These are phyloP conservation scores for Malurus melanocephalus DNA, from an alignment of 2,113 vertebrate genomes.

Conservation along the genomic window DNA sequence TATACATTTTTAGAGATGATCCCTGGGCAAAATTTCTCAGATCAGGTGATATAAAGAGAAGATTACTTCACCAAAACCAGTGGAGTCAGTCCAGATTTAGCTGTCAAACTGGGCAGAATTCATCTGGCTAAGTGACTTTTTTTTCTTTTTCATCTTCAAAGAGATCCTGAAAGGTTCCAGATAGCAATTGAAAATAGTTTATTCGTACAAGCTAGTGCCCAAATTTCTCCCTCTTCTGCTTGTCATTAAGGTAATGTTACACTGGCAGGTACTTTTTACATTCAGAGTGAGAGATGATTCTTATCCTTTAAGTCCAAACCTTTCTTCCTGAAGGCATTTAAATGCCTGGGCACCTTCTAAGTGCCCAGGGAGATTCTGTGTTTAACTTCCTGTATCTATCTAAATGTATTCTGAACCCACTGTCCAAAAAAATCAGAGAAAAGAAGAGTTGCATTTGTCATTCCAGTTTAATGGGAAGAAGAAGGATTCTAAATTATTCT, in stretches of 20 bases:
- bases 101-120: background rate
- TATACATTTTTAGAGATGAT: background rate
- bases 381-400: background rate
- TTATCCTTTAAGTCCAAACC: background rate
- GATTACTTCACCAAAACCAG: conserved; percentile 19
- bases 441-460: background rate
- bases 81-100: conserved; percentile 9
- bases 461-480: background rate
- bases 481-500: background rate
- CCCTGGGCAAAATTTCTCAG: background rate
- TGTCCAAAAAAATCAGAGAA: background rate
- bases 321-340: background rate
- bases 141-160: conserved; percentile 17
- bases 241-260: background rate
- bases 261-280: background rate
- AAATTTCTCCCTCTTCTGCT: background rate
- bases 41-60: background rate
- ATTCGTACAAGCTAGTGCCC: background rate
- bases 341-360: background rate
- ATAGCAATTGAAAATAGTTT: background rate
- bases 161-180: conserved; percentile 4
- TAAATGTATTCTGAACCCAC: background rate
- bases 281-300: background rate
- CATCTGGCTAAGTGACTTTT: background rate
- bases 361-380: background rate